Evolutionary conservation across 2,113 vertebrate genomes (phyloP).

Genomic region (Pelmatolapia mariae): DNA sequence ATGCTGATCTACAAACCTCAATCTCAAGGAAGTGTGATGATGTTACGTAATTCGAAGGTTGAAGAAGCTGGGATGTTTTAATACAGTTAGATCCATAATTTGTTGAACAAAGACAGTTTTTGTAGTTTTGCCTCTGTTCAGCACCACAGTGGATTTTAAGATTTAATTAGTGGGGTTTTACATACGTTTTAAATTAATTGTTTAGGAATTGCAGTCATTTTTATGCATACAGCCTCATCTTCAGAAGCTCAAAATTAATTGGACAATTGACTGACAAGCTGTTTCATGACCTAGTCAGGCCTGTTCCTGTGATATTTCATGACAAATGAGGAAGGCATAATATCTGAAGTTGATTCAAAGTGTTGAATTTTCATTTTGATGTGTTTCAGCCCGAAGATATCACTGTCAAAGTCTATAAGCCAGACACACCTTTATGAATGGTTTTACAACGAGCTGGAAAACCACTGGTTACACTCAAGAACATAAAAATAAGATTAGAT

Average conservation of each 20-base stretch:
- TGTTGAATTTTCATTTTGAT: not conserved
- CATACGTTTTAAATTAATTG: not conserved
- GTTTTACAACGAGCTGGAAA: not conserved
- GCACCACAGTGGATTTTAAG: not conserved
- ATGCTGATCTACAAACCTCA: not conserved
- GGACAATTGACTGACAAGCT: not conserved
- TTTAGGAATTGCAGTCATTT: not conserved
- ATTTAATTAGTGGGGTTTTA: not conserved
- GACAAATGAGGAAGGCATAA: not conserved
- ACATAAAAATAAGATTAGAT: not conserved
- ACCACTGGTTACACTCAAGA: not conserved
- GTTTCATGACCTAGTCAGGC: not conserved
- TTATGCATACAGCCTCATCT: not conserved
- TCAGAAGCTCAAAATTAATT: not conserved
- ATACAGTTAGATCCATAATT: not conserved
- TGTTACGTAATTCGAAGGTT: constrained; percentile 15
- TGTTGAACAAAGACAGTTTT: not conserved
- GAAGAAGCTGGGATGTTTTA: not conserved
- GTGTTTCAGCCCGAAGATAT: not conserved
- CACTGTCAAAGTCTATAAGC: not conserved
- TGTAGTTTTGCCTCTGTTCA: not conserved
- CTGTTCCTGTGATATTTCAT: not conserved
- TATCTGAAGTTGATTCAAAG: not conserved
- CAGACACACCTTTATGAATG: not conserved
- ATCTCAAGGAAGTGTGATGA: constrained; percentile 29